Evolutionary conservation across 1,140 invertebrate genomes (phyloP).

Genomic region (Pteromalus puparum): DNA sequence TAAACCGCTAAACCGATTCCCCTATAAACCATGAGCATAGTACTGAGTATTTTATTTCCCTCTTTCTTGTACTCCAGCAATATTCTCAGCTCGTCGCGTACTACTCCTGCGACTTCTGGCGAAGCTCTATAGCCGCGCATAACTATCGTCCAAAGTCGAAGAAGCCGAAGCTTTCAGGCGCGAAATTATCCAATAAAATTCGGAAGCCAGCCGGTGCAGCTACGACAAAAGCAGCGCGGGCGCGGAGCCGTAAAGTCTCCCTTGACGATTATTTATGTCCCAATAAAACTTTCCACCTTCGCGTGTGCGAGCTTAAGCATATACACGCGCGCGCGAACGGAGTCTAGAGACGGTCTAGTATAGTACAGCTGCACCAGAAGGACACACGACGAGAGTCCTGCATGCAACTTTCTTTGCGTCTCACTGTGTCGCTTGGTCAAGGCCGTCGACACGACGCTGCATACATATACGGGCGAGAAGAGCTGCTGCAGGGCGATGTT

Average conservation of each 20-base stretch:
- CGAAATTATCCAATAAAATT: slow-evolving; percentile 46
- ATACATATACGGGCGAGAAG: background rate
- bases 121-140: background rate
- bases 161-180: slow-evolving; percentile 22
- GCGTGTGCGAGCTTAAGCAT: background rate
- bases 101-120: slow-evolving; percentile 18
- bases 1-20: no score
- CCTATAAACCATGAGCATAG: no score
- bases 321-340: background rate
- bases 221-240: slow-evolving; percentile 53
- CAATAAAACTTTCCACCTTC: slow-evolving; percentile 59
- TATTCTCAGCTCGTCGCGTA: background rate
- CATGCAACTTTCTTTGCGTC: slow-evolving; percentile 26
- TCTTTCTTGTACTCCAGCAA: background rate
- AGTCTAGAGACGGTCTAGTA: background rate
- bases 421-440: slow-evolving; percentile 55
- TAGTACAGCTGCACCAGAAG: background rate
- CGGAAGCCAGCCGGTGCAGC: slow-evolving; percentile 31
- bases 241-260: slow-evolving; percentile 53
- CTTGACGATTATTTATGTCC: slow-evolving; percentile 55
- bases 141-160: background rate
- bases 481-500: background rate
- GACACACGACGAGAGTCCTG: background rate
- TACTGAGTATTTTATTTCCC: background rate
- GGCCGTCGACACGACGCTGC: slow-evolving; percentile 8